Evolutionary conservation across 2,797 vertebrate genomes (phyloP).

Genomic region (Melanitta fusca): DNA sequence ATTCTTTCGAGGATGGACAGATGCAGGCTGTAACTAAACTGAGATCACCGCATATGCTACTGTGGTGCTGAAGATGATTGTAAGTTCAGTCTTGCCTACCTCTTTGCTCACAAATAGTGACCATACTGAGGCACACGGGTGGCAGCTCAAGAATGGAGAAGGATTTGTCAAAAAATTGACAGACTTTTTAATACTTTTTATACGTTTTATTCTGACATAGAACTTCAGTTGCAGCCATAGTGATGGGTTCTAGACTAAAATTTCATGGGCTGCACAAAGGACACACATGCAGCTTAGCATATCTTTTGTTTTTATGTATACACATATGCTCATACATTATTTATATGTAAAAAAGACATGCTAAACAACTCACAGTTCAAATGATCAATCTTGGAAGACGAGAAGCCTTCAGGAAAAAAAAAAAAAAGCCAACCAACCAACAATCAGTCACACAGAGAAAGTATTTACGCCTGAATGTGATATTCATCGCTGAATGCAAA

Average conservation of each 20-base stretch:
- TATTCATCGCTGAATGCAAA: slow-evolving; percentile 57
- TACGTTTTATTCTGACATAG: not conserved
- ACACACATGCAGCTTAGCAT: not conserved
- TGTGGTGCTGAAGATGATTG: not conserved
- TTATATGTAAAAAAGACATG: not conserved
- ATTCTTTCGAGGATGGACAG: not conserved
- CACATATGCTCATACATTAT: too few species aligned
- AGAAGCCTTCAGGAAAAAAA: slow-evolving; percentile 18
- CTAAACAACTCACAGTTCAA: slow-evolving; percentile 16
- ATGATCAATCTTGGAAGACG: slow-evolving; percentile 4
- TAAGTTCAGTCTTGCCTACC: not conserved
- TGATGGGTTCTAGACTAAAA: not conserved
- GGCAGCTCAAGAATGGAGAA: not conserved
- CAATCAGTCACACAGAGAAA: not conserved
- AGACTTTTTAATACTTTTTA: not conserved
- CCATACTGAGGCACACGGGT: too few species aligned
- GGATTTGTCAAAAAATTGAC: not conserved
- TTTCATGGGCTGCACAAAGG: not conserved
- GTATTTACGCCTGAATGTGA: slow-evolving; percentile 64
- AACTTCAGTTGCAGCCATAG: not conserved
- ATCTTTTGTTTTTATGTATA: too few species aligned
- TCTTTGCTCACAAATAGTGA: not conserved
- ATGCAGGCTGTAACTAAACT: not conserved
- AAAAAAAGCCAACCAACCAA: not conserved
- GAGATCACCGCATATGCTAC: not conserved